Base-by-base conservation (phyloP, 1,140 invertebrate genomes). In the Heliconius congener region DNA sequence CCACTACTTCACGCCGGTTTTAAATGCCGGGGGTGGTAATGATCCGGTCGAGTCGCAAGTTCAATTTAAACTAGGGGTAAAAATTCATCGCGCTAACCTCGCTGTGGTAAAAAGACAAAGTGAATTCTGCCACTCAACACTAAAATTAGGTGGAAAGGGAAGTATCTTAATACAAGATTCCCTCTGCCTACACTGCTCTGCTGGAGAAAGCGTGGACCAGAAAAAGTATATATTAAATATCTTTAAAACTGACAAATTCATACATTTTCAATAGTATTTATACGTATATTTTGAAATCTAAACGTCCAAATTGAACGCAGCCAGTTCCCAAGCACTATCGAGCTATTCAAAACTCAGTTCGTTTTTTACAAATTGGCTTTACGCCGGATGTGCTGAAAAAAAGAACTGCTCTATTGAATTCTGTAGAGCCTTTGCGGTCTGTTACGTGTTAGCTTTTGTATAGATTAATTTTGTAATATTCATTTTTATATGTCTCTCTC, bases 311-410 rank as follows among this genome's bases (percentile, higher is more conserved):
- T 73, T 71, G 27, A 27, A n/a, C 73, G 52, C 42, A 66, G 55
- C 39, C 42, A 76, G 60, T 78, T 60, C 39, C 60, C 76, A 46
- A 80, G 79, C 81, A 77, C 79, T 80, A 83, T 83, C 78, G 55
- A 78, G 50, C 81, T 80, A 80, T 80, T 80, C 76, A 80, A 77
- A 80, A 80, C 80, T 82, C 60, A 16, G 60, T 50, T 72, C 72
- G 57, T 52, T 78, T 82, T 82, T 82, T 79, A 79, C 79, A 84
- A 83, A 81, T 81, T 83, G 83, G 42, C 80, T 74, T 73, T 71
- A 78, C 77, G 73, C 73, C 70, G 79, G 70, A 79, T 73, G 75
- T 57, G 50, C 79, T 83, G 79, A 82, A 74, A 82, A 78, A 84
- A 79, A 77, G 19, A 76, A 71, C 39, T 71, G 73, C 71, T 71